Conservation (phyloP, 1,140 invertebrate genomes). For the Kradibia gibbosae region DNA sequence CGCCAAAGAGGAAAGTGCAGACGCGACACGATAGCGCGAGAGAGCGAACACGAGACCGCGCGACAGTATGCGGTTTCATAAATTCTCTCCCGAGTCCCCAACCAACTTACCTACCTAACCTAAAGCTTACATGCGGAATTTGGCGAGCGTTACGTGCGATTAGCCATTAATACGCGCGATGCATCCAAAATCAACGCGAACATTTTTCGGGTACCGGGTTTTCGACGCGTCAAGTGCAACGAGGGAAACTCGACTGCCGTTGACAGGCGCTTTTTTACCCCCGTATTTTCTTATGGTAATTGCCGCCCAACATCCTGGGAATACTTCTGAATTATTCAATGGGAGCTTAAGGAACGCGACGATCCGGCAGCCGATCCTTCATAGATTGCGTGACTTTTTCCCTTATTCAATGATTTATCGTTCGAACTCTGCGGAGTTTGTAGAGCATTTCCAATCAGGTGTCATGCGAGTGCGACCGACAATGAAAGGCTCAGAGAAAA, state of each 20-base stretch:
- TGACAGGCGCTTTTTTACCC: no score
- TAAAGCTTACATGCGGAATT: background rate
- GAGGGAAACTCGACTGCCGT: no score
- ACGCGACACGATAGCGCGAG: slow-evolving; percentile 25
- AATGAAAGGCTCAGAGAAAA: background rate
- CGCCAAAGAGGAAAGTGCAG: no score
- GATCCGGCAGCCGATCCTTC: background rate
- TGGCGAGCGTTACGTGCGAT: background rate
- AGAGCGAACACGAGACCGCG: slow-evolving; percentile 31
- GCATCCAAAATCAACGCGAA: no score
- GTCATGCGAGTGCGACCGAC: background rate
- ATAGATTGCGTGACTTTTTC: background rate
- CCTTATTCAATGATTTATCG: background rate
- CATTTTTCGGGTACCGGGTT: background rate
- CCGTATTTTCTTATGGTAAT: no score
- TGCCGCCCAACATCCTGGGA: background rate
- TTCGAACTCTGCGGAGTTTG: background rate
- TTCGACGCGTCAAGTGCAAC: background rate
- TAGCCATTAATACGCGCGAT: no score
- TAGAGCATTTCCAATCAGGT: background rate
- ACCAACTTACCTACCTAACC: no score
- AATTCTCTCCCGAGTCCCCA: slow-evolving; percentile 1
- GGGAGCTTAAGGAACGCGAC: background rate
- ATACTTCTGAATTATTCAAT: slow-evolving; percentile 1
- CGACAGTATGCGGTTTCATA: slow-evolving; percentile 34